Conservation (phyloP, 2,113 vertebrate species). For the Mesocricetus auratus region DNA sequence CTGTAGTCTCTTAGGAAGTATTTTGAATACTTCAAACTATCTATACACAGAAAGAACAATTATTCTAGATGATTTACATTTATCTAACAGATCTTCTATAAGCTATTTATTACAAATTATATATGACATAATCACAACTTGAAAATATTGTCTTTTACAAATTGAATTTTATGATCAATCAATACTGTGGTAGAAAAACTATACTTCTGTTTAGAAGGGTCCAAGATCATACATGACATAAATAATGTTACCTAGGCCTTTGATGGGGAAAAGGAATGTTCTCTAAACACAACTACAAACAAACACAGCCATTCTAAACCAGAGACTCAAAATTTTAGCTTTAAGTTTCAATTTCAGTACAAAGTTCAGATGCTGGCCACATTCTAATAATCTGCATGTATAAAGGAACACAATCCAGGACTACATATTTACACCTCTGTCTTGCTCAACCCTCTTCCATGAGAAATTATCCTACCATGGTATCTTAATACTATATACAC, state of each 20-base stretch:
- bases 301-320: background rate
- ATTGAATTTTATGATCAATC: conserved; percentile 39
- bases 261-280: background rate
- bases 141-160: conserved; percentile 37
- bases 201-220: conserved; percentile 49
- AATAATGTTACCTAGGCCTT: background rate
- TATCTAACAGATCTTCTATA: conserved; percentile 30
- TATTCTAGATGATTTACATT: conserved; percentile 29
- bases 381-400: background rate
- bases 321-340: conserved; percentile 29
- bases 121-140: conserved; percentile 27
- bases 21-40: conserved; percentile 55
- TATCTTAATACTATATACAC: background rate
- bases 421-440: background rate
- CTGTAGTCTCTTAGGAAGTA: background rate
- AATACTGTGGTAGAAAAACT: background rate
- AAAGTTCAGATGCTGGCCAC: conserved; percentile 31
- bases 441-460: background rate
- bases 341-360: background rate
- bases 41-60: conserved; percentile 10
- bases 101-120: conserved; percentile 28
- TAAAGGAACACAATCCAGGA: conserved; percentile 41
- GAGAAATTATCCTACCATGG: background rate
- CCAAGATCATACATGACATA: conserved; percentile 11
- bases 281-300: conserved; percentile 19